Percentiles rank a stretch among this genome's conserved stretches.
Evolutionary conservation across 2,113 vertebrate genomes (phyloP).

Genomic region (Grammomys surdaster): DNA sequence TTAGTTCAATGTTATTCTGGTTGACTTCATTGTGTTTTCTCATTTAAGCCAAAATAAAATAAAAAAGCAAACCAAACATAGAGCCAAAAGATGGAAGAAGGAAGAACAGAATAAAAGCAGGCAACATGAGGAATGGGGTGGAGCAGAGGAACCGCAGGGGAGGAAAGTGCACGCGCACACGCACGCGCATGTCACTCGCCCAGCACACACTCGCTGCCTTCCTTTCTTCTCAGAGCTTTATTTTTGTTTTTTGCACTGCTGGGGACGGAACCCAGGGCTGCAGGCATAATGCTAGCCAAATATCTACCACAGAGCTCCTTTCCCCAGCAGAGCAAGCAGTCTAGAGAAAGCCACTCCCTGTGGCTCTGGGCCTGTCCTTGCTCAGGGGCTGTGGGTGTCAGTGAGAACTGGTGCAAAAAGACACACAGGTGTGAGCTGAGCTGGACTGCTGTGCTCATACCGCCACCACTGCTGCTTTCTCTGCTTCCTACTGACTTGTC

Average conservation of each 20-base stretch:
- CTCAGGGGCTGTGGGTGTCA: not conserved
- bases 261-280: not conserved
- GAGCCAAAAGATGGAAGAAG: constrained; percentile 40
- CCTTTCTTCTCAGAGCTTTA: not conserved
- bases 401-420: not conserved
- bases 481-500: constrained; percentile 30
- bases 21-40: not conserved
- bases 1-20: constrained; percentile 64
- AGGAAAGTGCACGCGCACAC: not conserved
- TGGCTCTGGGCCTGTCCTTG: not conserved
- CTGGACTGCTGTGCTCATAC: constrained; percentile 3
- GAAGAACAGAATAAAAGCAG: constrained; percentile 55
- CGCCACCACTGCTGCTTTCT: not conserved
- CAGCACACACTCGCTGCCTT: not conserved
- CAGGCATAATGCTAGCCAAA: not conserved
- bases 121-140: not conserved
- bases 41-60: constrained; percentile 72
- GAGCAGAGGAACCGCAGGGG: not conserved
- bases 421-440: constrained; percentile 11
- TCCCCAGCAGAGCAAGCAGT: not conserved
- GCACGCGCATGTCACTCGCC: not conserved
- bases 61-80: constrained; percentile 77
- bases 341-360: not conserved
- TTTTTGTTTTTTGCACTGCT: not conserved
- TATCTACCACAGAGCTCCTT: not conserved